These are phyloP conservation scores for Oeneis ivallda DNA, from an alignment of 2,888 invertebrate genomes.

Conservation along the genomic window DNA sequence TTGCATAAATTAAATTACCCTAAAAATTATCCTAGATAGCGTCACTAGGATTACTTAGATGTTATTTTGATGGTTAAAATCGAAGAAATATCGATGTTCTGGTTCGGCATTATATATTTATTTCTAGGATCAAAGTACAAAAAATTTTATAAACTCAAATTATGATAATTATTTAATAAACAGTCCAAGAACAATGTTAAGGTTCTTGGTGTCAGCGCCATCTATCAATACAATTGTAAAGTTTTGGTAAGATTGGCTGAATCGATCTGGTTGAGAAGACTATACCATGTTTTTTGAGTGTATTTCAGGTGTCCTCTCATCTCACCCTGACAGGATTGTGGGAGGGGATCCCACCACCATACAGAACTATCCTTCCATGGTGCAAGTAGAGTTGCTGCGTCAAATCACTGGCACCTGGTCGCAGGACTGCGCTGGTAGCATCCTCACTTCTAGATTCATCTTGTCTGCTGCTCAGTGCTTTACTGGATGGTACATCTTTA, in stretches of 20 bases:
- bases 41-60: neutral
- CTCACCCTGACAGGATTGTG: constrained; percentile 44
- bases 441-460: constrained; percentile 47
- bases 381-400: constrained; percentile 49
- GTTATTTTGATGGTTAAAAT: neutral
- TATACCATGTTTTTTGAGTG: no score
- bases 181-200: no score
- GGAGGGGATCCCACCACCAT: constrained; percentile 51
- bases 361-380: constrained; percentile 49
- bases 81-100: neutral
- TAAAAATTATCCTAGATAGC: no score
- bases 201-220: no score
- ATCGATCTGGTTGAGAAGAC: no score
- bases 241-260: no score
- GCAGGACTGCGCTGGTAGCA: constrained; percentile 51
- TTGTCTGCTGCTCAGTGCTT: constrained; percentile 55
- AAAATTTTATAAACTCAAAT: no score
- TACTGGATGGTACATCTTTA: constrained; percentile 41
- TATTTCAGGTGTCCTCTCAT: constrained; percentile 39
- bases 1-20: no score
- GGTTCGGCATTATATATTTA: neutral
- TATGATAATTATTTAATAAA: no score
- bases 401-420: constrained; percentile 43
- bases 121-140: no score
- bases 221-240: no score